A percentile compares a stretch with the other conserved stretches of the same genome.
phyloP scores from a whole-genome alignment of 2,113 vertebrate genomes.

The Ictidomys tridecemlineatus region DNA sequence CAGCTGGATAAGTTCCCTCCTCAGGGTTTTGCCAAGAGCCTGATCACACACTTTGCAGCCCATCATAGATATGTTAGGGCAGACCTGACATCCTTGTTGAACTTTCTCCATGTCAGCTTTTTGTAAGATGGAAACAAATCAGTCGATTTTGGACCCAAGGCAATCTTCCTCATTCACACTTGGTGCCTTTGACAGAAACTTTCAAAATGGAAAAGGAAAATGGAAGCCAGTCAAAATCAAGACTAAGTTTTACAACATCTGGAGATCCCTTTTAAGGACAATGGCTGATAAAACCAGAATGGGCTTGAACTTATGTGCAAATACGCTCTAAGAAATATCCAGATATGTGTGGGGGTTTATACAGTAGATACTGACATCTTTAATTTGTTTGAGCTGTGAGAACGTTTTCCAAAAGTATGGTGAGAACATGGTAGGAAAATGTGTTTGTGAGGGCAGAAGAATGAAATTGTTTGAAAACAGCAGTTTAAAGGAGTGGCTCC shows the following conservation, averaged over 20 bases:
- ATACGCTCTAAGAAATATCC: conserved; percentile 24
- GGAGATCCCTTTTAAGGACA: conserved; percentile 74
- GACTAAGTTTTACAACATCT: conserved; percentile 79
- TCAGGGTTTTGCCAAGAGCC: conserved; percentile 54
- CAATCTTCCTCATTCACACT: conserved; percentile 47
- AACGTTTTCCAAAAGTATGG: conserved; percentile 43
- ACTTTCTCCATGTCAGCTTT: conserved; percentile 47
- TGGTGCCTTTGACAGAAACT: conserved; percentile 55
- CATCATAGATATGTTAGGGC: background rate
- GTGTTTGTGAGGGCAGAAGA: conserved; percentile 1
- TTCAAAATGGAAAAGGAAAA: conserved; percentile 69
- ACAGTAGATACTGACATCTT: conserved; percentile 45
- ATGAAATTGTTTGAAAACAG: conserved; percentile 51
- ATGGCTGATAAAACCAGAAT: conserved; percentile 71
- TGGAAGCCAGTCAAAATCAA: conserved; percentile 52
- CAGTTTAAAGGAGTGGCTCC: background rate
- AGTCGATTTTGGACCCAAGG: conserved; percentile 31
- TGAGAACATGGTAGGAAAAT: conserved; percentile 53
- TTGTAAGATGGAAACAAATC: conserved; percentile 23
- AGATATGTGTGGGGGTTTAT: conserved; percentile 28
- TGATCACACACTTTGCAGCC: conserved; percentile 28
- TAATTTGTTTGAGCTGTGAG: conserved; percentile 54
- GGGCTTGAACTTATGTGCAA: conserved; percentile 56
- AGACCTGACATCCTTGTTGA: conserved; percentile 41
- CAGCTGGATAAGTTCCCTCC: conserved; percentile 49